These are phyloP conservation scores for Lithobates pipiens DNA, from an alignment of 2,797 vertebrate species.

Conservation along the genomic window DNA sequence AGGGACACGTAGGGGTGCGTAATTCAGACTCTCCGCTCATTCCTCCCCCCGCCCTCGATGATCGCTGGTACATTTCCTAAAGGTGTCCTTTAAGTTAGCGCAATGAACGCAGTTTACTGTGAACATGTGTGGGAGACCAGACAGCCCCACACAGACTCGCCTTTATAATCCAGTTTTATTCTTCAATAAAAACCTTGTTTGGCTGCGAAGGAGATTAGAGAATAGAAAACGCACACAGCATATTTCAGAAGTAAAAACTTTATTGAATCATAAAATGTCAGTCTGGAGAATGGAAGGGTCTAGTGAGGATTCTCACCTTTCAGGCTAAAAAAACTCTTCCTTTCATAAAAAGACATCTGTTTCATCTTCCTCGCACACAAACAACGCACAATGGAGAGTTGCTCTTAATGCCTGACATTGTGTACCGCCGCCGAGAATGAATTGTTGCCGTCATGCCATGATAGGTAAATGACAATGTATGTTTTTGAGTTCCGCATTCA, in stretches of 20 bases:
- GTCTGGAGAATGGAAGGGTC: not conserved
- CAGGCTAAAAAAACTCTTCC: not conserved
- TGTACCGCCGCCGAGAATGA: too few species aligned
- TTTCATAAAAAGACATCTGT: not conserved
- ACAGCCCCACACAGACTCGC: not conserved
- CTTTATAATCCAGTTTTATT: not conserved
- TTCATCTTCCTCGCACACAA: not conserved
- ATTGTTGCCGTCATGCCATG: too few species aligned
- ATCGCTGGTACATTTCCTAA: not conserved
- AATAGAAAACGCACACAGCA: not conserved
- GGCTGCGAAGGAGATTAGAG: not conserved
- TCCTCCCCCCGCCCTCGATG: too few species aligned
- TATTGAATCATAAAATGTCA: constrained; percentile 6
- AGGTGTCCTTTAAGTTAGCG: not conserved
- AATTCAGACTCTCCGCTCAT: not conserved
- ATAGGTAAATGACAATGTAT: not conserved
- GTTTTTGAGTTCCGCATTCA: not conserved
- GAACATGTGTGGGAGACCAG: not conserved
- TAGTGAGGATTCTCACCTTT: not conserved
- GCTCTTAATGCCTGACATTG: not conserved
- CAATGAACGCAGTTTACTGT: not conserved
- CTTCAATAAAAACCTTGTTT: not conserved
- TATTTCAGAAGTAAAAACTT: not conserved
- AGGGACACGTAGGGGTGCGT: not conserved
- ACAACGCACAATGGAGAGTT: not conserved